These are phyloP conservation scores for Aricia agestis DNA, from an alignment of 1,140 invertebrate species.

Conservation along the genomic window DNA sequence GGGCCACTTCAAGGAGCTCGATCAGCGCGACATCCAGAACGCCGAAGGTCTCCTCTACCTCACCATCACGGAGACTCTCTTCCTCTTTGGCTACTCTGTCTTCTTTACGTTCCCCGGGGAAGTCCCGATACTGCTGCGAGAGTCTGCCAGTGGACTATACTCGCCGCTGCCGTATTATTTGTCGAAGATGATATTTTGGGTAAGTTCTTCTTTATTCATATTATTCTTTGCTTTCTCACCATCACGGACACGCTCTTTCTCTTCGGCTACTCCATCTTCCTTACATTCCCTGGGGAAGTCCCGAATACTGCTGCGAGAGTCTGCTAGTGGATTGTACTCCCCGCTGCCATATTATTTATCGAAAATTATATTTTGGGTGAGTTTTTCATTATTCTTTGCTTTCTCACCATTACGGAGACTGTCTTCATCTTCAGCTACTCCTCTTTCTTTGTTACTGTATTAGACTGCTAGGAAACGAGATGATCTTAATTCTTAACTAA, in stretches of 20 bases:
- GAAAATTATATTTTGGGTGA: slow-evolving; percentile 83
- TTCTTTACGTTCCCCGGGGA: slow-evolving; percentile 83
- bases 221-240: no score
- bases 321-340: slow-evolving; percentile 80
- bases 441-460: no score
- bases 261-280: slow-evolving; percentile 81
- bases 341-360: slow-evolving; percentile 82
- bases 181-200: slow-evolving; percentile 83
- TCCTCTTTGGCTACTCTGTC: slow-evolving; percentile 82
- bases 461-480: no score
- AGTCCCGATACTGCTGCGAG: slow-evolving; percentile 80
- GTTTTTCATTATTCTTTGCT: slow-evolving; percentile 30
- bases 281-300: slow-evolving; percentile 83
- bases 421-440: no score
- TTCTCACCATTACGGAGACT: no score
- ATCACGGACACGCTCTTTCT: slow-evolving; percentile 66
- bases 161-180: slow-evolving; percentile 81
- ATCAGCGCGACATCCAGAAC: slow-evolving; percentile 82
- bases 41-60: slow-evolving; percentile 82
- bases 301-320: slow-evolving; percentile 81
- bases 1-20: slow-evolving; percentile 72
- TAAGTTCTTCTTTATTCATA: slow-evolving; percentile 56
- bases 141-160: slow-evolving; percentile 82
- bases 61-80: slow-evolving; percentile 83
- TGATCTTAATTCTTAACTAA: no score